Conservation (phyloP, 2,113 vertebrate genomes). For the Brachypodius melanocephalos region DNA sequence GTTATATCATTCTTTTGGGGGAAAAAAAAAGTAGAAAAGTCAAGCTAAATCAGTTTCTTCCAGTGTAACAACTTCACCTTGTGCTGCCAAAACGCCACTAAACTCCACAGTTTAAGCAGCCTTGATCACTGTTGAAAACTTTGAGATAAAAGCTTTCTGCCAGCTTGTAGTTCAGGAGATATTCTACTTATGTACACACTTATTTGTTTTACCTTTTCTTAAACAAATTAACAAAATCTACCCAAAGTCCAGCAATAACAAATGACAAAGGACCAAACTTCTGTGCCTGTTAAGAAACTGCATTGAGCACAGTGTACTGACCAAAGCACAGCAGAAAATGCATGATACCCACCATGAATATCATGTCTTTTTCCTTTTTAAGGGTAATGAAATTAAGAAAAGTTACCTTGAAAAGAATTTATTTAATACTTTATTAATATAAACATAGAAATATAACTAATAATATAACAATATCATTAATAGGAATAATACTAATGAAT, state of each 20-base stretch:
- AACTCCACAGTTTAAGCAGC: background rate
- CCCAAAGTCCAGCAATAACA: background rate
- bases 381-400: background rate
- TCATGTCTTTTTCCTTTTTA: background rate
- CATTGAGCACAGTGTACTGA: background rate
- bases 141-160: background rate
- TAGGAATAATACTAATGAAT: too few relatives aligned
- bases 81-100: background rate
- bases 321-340: background rate
- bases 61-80: background rate
- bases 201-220: background rate
- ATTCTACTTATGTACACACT: background rate
- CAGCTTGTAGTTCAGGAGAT: background rate
- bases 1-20: background rate
- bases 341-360: fast-evolving
- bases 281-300: background rate
- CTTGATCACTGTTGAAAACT: background rate
- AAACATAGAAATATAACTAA: background rate
- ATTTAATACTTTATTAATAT: background rate
- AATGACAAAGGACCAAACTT: background rate
- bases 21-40: background rate
- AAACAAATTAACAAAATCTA: background rate
- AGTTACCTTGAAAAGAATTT: background rate
- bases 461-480: background rate
- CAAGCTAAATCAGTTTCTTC: background rate